These are phyloP conservation scores for Lycophotia porphyrea DNA, from an alignment of 2,888 invertebrate genomes.

Conservation along the genomic window DNA sequence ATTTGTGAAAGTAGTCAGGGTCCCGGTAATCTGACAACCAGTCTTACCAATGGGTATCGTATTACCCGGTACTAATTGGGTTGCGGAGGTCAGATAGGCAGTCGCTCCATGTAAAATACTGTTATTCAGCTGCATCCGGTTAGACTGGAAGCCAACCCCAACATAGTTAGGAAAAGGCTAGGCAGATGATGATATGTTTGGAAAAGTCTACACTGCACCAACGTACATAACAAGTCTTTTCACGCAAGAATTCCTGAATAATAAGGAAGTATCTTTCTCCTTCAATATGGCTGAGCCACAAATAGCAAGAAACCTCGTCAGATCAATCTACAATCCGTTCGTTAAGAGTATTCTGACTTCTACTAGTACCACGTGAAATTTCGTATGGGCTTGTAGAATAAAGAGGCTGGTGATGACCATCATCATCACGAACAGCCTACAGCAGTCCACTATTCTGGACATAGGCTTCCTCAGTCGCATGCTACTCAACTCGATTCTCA, in stretches of 20 bases:
- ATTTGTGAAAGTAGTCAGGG: not conserved
- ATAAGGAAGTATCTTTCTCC: not conserved
- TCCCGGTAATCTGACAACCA: not conserved
- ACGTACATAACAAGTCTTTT: too few species aligned
- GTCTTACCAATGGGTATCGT: not conserved
- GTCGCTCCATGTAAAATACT: not conserved
- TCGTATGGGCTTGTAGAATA: not conserved
- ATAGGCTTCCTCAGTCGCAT: too few species aligned
- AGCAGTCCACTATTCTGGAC: too few species aligned
- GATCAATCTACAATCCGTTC: not conserved
- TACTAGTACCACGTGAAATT: not conserved
- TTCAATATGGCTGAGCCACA: not conserved
- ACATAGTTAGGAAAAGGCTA: not conserved
- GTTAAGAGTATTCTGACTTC: not conserved
- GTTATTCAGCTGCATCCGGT: not conserved
- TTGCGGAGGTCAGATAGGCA: not conserved
- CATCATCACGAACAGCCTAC: too few species aligned
- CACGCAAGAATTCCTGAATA: not conserved
- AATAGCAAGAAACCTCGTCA: not conserved
- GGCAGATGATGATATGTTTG: not conserved
- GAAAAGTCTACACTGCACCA: not conserved
- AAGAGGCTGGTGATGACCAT: not conserved
- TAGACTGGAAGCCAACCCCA: not conserved
- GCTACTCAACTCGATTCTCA: too few species aligned
- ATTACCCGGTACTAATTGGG: not conserved